Evolutionary conservation across 2,113 vertebrate genomes (phyloP).

Genomic region (Isurus oxyrinchus): DNA sequence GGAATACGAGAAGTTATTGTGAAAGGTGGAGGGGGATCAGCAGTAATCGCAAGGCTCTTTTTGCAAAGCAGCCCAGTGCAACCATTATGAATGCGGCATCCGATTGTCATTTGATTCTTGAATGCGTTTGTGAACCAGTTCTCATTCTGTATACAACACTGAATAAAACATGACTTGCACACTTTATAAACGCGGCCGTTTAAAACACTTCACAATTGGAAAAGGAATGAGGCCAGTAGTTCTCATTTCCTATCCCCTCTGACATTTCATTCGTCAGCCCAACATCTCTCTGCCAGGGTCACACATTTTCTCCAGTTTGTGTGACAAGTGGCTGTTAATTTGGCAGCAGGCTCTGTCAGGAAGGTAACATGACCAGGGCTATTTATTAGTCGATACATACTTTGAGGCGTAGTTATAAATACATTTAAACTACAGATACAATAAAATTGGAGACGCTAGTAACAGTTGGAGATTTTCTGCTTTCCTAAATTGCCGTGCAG

Average conservation of each 20-base stretch:
- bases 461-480: neutral
- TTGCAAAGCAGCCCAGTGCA: neutral
- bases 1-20: neutral
- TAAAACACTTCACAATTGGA: neutral
- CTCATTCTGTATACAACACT: neutral
- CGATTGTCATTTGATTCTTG: neutral
- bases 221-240: neutral
- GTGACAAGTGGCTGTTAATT: constrained; percentile 1
- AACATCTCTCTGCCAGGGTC: neutral
- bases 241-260: neutral
- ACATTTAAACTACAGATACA: neutral
- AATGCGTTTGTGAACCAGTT: neutral
- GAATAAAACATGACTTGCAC: neutral
- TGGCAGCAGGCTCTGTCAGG: neutral
- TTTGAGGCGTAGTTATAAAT: neutral
- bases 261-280: neutral
- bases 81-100: neutral
- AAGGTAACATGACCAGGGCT: neutral
- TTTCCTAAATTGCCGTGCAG: neutral
- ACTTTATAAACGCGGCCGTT: neutral
- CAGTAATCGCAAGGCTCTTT: neutral
- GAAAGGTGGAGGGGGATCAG: neutral
- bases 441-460: neutral
- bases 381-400: neutral
- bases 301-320: neutral